phyloP scores from a whole-genome alignment of 2,797 vertebrate genomes.

The Prunella strophiata region DNA sequence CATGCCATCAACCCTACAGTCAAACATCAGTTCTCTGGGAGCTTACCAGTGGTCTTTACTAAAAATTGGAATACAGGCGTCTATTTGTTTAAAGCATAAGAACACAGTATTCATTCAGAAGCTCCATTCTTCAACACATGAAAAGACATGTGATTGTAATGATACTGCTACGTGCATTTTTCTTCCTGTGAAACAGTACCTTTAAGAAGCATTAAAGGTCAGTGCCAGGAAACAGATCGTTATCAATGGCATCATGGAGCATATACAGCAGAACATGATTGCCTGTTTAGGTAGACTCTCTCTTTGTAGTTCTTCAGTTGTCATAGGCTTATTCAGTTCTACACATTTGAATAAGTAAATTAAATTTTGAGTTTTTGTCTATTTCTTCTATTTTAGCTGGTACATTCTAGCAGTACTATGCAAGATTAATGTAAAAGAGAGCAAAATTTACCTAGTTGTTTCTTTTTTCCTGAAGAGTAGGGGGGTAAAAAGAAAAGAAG shows the following conservation, averaged over 20 bases:
- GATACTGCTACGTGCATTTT: not conserved
- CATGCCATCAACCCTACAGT: not conserved
- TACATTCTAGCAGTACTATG: not conserved
- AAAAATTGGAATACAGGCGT: not conserved
- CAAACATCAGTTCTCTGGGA: not conserved
- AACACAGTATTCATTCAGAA: not conserved
- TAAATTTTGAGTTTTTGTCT: not conserved
- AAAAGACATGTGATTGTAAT: slow-evolving; percentile 29
- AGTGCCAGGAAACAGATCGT: not conserved
- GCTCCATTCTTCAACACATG: not conserved
- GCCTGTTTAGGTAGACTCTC: not conserved
- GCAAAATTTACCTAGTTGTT: not conserved
- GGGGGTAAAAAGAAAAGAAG: not conserved
- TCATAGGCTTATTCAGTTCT: not conserved
- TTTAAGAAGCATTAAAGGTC: slow-evolving; percentile 32
- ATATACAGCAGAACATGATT: not conserved
- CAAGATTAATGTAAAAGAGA: not conserved
- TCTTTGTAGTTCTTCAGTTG: not conserved
- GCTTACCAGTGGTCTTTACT: not conserved
- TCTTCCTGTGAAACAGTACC: not conserved
- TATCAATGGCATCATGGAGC: not conserved
- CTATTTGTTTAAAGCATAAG: slow-evolving; percentile 11
- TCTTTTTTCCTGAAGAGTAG: not conserved
- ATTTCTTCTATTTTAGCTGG: not conserved
- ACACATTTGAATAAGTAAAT: not conserved